Evolutionary conservation across 1,140 invertebrate species (phyloP).

Genomic region (Hydropsyche tenuis): DNA sequence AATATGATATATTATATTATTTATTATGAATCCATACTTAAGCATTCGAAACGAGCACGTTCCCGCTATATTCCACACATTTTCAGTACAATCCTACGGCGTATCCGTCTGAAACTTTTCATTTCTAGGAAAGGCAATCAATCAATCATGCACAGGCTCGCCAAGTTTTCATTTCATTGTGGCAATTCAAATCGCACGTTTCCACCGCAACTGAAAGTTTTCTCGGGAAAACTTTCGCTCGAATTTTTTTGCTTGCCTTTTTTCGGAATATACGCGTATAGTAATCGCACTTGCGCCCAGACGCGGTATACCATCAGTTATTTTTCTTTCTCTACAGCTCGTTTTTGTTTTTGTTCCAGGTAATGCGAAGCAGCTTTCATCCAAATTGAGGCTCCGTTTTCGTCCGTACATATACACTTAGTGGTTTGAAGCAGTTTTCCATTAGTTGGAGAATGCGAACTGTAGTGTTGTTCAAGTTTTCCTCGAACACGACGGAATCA

Average conservation of each 20-base stretch:
- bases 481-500: background rate
- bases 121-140: background rate
- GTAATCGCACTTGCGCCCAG: no score
- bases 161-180: constrained; percentile 10
- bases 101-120: constrained; percentile 11
- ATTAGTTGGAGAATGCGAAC: constrained; percentile 10
- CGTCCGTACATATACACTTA: background rate
- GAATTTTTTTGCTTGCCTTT: no score
- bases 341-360: constrained; percentile 4
- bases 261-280: no score
- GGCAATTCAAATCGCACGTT: background rate
- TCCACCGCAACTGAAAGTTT: background rate
- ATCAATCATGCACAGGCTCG: constrained; percentile 1
- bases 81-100: no score
- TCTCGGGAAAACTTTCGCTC: no score
- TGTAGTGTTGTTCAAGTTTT: background rate
- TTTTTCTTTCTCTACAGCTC: constrained; percentile 2
- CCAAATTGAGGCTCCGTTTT: constrained; percentile 19
- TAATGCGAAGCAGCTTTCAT: constrained; percentile 13
- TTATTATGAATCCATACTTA: no score
- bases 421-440: constrained; percentile 12
- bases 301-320: background rate
- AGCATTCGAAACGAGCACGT: no score
- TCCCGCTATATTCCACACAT: no score
- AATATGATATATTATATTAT: no score